Evolutionary conservation across 2,797 vertebrate species (phyloP).

Genomic region (Falco columbarius): DNA sequence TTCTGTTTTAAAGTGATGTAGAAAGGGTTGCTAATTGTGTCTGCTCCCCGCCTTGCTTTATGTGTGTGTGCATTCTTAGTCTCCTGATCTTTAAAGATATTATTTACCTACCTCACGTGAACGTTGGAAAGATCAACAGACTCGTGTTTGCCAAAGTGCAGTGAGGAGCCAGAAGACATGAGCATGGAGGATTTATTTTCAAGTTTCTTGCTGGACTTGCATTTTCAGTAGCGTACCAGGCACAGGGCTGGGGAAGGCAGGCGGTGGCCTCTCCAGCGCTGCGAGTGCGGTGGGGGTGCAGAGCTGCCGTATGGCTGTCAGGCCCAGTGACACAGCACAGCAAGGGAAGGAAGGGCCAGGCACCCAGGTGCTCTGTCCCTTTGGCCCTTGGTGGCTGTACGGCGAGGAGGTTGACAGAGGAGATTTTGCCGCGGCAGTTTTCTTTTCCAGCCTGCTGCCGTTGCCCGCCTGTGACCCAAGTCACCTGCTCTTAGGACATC

Average conservation of each 20-base stretch:
- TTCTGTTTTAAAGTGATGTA: neutral
- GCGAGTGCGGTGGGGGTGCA: accelerated
- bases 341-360: neutral
- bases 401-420: neutral
- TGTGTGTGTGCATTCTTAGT: neutral
- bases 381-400: accelerated
- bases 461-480: neutral
- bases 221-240: neutral
- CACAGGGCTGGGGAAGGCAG: neutral
- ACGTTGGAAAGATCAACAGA: neutral
- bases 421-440: neutral
- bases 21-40: neutral
- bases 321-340: accelerated
- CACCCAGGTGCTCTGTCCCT: neutral
- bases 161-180: neutral
- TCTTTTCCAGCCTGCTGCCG: neutral
- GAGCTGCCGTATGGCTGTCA: neutral
- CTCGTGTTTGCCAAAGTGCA: neutral
- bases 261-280: neutral
- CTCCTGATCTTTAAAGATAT: neutral
- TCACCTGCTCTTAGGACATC: neutral
- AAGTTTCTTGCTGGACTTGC: neutral
- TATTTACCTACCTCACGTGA: neutral
- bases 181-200: neutral
- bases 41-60: neutral